These are phyloP conservation scores for Proteles cristata DNA, from an alignment of 2,113 vertebrate genomes.

Conservation along the genomic window DNA sequence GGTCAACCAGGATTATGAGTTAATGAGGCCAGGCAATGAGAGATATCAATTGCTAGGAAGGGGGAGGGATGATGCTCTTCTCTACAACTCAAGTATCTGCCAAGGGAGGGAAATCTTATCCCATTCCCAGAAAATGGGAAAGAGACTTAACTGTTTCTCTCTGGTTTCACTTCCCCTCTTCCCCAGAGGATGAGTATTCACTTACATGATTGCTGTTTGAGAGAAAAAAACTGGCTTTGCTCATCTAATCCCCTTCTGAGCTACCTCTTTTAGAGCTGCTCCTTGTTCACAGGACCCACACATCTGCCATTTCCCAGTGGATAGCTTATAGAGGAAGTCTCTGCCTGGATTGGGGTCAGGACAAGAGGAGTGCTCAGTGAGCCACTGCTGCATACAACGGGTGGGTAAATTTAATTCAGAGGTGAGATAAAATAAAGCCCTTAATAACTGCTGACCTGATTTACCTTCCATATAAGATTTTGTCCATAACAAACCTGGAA, in stretches of 20 bases:
- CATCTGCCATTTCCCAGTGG: rapidly evolving
- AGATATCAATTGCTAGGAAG: not conserved
- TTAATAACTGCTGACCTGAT: not conserved
- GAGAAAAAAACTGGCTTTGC: too few relatives aligned
- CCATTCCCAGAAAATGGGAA: not conserved
- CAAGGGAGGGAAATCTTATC: not conserved
- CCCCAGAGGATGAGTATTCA: not conserved
- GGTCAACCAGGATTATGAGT: not conserved
- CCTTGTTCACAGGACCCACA: rapidly evolving
- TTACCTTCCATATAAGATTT: not conserved
- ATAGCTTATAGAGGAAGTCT: not conserved
- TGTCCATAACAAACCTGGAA: not conserved
- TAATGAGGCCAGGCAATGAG: not conserved
- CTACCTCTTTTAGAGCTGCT: not conserved
- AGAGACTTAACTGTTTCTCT: not conserved
- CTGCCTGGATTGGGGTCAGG: not conserved
- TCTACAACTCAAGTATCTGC: not conserved
- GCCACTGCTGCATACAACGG: not conserved
- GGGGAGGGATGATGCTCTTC: not conserved
- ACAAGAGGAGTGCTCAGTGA: not conserved
- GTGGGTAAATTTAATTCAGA: not conserved
- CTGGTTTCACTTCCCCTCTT: not conserved
- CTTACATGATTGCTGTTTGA: not conserved
- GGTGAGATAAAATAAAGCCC: not conserved
- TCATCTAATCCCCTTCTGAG: not conserved